Conservation (phyloP, 2,113 vertebrate genomes). For the Terrapene triunguis region DNA sequence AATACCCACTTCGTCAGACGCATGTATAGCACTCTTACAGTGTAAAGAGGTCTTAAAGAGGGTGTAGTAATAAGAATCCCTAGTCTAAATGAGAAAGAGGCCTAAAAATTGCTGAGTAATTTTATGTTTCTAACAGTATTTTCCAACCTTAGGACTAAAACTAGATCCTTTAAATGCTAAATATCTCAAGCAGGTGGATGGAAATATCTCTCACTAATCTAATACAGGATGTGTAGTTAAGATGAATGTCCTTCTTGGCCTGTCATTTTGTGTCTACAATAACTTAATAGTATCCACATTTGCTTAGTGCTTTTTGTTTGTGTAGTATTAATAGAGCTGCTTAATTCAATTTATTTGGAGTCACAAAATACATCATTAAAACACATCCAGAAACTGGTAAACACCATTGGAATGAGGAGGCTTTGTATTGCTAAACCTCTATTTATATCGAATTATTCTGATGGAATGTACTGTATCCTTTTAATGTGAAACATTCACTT, state of each 20-base stretch:
- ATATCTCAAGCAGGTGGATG: not conserved
- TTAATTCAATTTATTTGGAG: constrained; percentile 7
- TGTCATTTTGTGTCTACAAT: not conserved
- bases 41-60: not conserved
- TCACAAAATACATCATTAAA: constrained; percentile 39
- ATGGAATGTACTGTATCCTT: not conserved
- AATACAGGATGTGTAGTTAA: not conserved
- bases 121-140: not conserved
- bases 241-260: not conserved
- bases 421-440: not conserved
- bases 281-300: constrained; percentile 1
- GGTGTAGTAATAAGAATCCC: not conserved
- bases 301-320: constrained; percentile 23
- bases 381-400: not conserved
- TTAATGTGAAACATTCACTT: constrained; percentile 24
- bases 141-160: not conserved
- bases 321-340: not conserved
- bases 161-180: not conserved
- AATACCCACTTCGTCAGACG: too few relatives aligned
- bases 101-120: not conserved
- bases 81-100: not conserved
- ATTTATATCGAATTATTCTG: constrained; percentile 16
- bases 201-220: not conserved
- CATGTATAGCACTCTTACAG: not conserved
- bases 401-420: not conserved